These are phyloP conservation scores for Pogonognathellus flavescens DNA, from an alignment of 1,140 invertebrate genomes.

Conservation along the genomic window DNA sequence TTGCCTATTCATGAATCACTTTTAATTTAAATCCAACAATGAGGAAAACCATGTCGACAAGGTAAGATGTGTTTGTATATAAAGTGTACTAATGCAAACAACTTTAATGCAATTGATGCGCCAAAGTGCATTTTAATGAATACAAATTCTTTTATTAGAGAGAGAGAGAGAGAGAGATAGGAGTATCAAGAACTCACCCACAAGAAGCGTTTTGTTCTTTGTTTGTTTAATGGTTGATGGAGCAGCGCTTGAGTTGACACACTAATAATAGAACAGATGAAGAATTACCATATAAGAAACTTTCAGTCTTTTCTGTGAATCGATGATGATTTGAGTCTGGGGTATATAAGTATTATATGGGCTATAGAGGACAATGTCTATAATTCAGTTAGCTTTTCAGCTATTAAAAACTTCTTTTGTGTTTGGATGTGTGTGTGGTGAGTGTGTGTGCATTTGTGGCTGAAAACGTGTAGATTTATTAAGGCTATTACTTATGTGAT, in stretches of 20 bases:
- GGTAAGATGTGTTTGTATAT: slow-evolving; percentile 13
- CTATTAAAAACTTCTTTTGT: not conserved
- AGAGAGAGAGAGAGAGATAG: not conserved
- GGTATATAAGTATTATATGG: not conserved
- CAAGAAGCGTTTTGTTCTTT: not conserved
- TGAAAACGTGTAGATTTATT: not conserved
- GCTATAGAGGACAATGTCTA: not conserved
- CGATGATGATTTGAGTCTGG: not conserved
- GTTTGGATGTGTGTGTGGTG: not conserved
- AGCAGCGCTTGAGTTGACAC: slow-evolving; percentile 18
- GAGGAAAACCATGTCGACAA: slow-evolving; percentile 7
- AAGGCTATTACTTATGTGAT: no score
- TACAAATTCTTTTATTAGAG: not conserved
- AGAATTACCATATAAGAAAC: not conserved
- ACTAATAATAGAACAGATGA: slow-evolving; percentile 22
- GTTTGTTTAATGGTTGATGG: slow-evolving; percentile 26
- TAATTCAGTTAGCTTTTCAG: slow-evolving; percentile 19
- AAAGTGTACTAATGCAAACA: not conserved
- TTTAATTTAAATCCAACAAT: slow-evolving; percentile 37
- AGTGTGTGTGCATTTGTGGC: not conserved
- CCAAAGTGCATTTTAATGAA: no score
- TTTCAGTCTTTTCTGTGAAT: slow-evolving; percentile 18
- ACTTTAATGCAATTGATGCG: not conserved
- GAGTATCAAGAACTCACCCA: slow-evolving; percentile 12
- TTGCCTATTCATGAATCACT: slow-evolving; percentile 46